A percentile compares a stretch with the other conserved stretches of the same genome.
phyloP scores from a whole-genome alignment of 2,113 vertebrate species.

The Nematolebias whitei region DNA sequence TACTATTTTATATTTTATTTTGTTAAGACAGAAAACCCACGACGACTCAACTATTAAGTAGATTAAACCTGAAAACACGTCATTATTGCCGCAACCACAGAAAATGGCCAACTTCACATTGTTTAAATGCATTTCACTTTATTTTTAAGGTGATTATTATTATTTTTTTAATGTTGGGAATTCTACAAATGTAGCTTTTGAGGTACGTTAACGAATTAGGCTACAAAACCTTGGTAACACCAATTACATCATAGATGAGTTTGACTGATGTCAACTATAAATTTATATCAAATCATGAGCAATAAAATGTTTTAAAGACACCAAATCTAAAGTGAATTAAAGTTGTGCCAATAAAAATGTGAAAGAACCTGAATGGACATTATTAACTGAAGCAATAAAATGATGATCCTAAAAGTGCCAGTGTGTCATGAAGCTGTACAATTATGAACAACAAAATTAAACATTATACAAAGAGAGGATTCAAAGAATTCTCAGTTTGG shows the following conservation, averaged over 20 bases:
- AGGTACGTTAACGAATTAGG: background rate
- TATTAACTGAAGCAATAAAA: background rate
- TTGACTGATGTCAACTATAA: background rate
- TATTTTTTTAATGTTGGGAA: no score
- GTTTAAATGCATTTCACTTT: no score
- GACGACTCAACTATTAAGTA: no score
- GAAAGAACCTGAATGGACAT: background rate
- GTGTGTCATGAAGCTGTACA: conserved; percentile 24
- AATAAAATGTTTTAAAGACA: conserved; percentile 8
- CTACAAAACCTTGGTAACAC: background rate
- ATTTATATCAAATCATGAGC: background rate
- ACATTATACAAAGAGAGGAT: conserved; percentile 46
- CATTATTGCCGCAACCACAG: no score
- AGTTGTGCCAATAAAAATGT: background rate
- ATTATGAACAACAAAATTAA: conserved; percentile 32
- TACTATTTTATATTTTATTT: no score
- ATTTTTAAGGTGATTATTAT: background rate
- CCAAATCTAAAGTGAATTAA: background rate
- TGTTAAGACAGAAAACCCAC: no score
- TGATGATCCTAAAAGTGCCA: conserved; percentile 39
- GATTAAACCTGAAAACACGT: no score
- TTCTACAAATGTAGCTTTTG: background rate
- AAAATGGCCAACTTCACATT: no score
- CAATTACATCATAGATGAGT: background rate
- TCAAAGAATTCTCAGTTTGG: conserved; percentile 67